Evolutionary conservation across 2,797 vertebrate genomes (phyloP), one percentile per base, ranked within the genome.

Genomic region (Gymnoscopelus microlampas): DNA sequence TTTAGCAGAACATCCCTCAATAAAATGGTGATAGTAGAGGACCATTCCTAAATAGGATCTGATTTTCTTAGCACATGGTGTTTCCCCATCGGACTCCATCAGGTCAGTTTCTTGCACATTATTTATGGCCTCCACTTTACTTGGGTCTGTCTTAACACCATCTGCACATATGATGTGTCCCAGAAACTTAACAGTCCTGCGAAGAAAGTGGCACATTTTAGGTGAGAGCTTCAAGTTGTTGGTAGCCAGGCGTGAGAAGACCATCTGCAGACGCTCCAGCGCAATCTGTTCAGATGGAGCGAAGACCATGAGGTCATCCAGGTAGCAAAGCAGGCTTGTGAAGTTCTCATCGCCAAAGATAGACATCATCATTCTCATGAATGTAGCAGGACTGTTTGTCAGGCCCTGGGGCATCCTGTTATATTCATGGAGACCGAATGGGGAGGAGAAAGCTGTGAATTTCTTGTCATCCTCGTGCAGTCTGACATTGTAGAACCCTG

Each of bases 311-410:
- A 75, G 24, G 19, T 77, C 68, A 32, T 74, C 74, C 9, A 79
- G 24, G 26, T 78, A 78, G 53, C 71, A 77, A 0, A 81, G 64
- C 9, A 71, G 48, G 11, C 63, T 71, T 2, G 62, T 56, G 32
- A 82, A 79, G 3, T 79, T 79, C n/a, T 79, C 50, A 62, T 79
- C 70, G 5, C 67, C 55, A 14, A 82, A 82, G 14, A 82, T 68
- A 23, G 53, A 62, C 66, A 79, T 76, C 73, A 71, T 79, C 64
- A 77, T 77, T n/a, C 68, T 26, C 63, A 83, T 78, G n/a, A 78
- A 83, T n/a, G 53, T 83, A 5, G 60, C 71, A 19, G 77, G 71
- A 14, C 68, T 77, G 23, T 80, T 77, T 19, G 50, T 63, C 8
- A 74, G n/a, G 1, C 71, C 70, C 51, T 78, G 69, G 9, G 68